phyloP scores from a whole-genome alignment of 2,113 vertebrate genomes.

The Miniopterus natalensis region DNA sequence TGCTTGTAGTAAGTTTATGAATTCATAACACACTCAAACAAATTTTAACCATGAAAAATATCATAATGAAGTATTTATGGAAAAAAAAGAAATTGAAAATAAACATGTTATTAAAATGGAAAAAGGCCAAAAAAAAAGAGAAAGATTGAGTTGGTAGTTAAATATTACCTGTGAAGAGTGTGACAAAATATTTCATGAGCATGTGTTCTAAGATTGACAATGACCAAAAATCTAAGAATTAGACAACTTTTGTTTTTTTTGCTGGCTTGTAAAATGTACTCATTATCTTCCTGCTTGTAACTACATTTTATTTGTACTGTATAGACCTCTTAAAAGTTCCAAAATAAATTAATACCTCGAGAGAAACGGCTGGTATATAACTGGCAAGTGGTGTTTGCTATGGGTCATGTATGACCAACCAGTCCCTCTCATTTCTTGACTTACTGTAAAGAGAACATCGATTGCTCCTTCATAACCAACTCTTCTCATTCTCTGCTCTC shows the following conservation, averaged over 20 bases:
- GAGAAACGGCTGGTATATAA: background rate
- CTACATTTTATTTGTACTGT: background rate
- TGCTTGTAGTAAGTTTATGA: background rate
- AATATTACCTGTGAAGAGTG: background rate
- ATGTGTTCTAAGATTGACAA: slow-evolving; percentile 29
- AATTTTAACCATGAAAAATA: slow-evolving; percentile 52
- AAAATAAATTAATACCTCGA: slow-evolving; percentile 26
- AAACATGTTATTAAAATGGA: background rate
- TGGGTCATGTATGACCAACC: background rate
- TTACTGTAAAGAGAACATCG: background rate
- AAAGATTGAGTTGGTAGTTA: slow-evolving; percentile 44
- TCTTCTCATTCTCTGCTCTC: background rate
- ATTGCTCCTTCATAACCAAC: background rate
- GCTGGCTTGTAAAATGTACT: background rate
- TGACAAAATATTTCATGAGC: background rate
- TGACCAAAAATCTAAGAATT: slow-evolving; percentile 20
- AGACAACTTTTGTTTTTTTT: slow-evolving; percentile 22
- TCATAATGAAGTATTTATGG: background rate
- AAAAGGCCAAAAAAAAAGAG: background rate
- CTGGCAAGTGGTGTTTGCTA: background rate
- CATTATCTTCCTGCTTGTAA: background rate
- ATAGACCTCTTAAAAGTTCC: slow-evolving; percentile 5
- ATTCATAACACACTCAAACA: slow-evolving; percentile 53
- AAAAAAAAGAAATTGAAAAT: slow-evolving; percentile 31
- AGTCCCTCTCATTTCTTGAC: background rate